Evolutionary conservation across 2,113 vertebrate species (phyloP), one percentile per base, ranked within the genome.

Genomic region (Hiodon tergisus): DNA sequence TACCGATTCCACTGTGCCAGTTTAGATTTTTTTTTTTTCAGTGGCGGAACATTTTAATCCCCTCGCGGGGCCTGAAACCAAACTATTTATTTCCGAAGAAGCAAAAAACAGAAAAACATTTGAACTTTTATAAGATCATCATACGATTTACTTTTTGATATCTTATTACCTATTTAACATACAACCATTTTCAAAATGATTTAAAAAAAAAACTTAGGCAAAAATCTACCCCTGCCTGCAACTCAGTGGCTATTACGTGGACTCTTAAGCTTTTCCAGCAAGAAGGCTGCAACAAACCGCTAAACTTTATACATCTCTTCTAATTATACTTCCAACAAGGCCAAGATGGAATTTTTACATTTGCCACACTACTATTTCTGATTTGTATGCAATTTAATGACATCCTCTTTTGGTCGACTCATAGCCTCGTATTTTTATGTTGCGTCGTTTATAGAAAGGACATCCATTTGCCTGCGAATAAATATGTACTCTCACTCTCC

Each of bases 381-480:
- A 79, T 79, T 68, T 72, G 65, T 67, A 53, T 47, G 51, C 57
- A 72, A 72, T 75, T 78, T 11, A 75, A 78, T 61, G 14, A 8
- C 17, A 54, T 59, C 68, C 61, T 54, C 54, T 67, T 58, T 58
- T 66, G 59, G 58, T 54, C 46, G 7, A 10, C 54, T 78, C 54
- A 51, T 67, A 51, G 3, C 53, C 16, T 5, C 8, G 8, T 46
- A 47, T 70, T 72, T 48, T 60, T 61, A 16, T 46, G 9, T n/a
- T 50, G 48, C 13, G 2, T 13, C 17, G n/a, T 65, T 63, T 63
- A n/a, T 74, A 14, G 50, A 17, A 70, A 58, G 69, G 53, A 8
- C n/a, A 17, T 48, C 31, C 60, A 66, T 31, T 11, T n/a, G 52
- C 46, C 13, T 67, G 70, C 48, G 53, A 72, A 67, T 57, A 10